Percentiles rank a stretch among this genome's conserved stretches.
Evolutionary conservation across 1,140 invertebrate species (phyloP).

Genomic region (Anthonomus grandis): DNA sequence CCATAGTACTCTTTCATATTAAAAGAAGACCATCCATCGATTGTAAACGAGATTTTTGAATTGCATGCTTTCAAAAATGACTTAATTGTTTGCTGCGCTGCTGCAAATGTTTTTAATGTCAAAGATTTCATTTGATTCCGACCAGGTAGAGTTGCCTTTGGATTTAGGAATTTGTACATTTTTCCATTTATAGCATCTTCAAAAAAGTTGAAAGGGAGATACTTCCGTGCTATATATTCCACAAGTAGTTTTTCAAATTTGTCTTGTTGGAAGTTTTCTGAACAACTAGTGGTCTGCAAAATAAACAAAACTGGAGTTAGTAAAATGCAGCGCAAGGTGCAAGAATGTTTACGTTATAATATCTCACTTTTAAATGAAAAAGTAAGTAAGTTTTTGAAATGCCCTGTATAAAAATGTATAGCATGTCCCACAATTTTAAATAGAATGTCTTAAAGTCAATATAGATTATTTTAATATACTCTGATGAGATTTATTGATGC

Average conservation of each 20-base stretch:
- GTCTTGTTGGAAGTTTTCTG: no score
- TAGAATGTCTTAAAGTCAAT: no score
- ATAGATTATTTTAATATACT: no score
- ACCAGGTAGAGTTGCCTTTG: not conserved
- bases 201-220: not conserved
- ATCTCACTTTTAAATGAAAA: no score
- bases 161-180: not conserved
- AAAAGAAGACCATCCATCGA: conserved; percentile 2
- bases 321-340: not conserved
- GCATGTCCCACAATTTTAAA: no score
- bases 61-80: not conserved
- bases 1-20: conserved; percentile 2
- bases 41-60: conserved; percentile 5
- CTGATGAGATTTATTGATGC: no score
- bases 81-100: not conserved
- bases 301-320: not conserved
- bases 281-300: no score
- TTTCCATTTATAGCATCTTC: not conserved
- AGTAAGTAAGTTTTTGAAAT: no score
- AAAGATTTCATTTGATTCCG: not conserved
- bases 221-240: not conserved
- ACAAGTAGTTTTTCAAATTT: not conserved
- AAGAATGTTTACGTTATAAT: no score
- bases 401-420: no score
- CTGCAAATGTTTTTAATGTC: not conserved